Base-by-base conservation (phyloP, 2,797 vertebrate genomes). In the Nannoperca australis region DNA sequence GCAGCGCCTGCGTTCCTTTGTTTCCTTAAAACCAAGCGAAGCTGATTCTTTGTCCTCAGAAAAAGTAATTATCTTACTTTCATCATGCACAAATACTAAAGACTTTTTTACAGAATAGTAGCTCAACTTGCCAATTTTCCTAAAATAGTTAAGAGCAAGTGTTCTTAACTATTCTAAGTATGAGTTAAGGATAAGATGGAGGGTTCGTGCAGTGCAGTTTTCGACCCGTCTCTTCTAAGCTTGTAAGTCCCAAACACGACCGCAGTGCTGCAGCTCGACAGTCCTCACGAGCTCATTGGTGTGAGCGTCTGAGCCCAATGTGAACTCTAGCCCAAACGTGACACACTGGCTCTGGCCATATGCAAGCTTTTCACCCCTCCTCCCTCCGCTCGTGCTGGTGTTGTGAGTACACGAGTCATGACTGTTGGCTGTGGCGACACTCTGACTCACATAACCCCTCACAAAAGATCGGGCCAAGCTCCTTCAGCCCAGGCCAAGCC, bases 371-470 rank as follows among this genome's bases (percentile, higher is more conserved):
- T 88, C 90, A 88, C 85, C 89, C 88, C 81, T 63, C 85, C 85
- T 65, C 81, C 58, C 78, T 15, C 47, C 36, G 8, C 87, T 84
- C 84, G n/a, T 34, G 54, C 82, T 84, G 86, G 79, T 87, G 89
- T 84, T 82, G 82, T 85, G 85, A 85, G 88, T 79, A 85, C 88
- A 87, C 83, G 34, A 88, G 73, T 90, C 86, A 76, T 75, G 90
- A 79, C 74, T 90, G 90, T 90, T 90, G 89, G 88, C 89, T 62
- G 80, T 58, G 86, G 87, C 84, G 63, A 66, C 79, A 63, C 74
- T 87, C 83, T 92, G 91, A 91, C 88, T 92, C 89, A 82, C 82
- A 82, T 88, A 88, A 87, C 84, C 89, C 89, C 91, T 90, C 85
- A 73, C 85, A 68, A 81, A 81, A 65, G 70, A 80, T 77, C 32